Base-by-base conservation (phyloP, 2,797 vertebrate genomes). In the Parauchenoglanis punctatus region DNA sequence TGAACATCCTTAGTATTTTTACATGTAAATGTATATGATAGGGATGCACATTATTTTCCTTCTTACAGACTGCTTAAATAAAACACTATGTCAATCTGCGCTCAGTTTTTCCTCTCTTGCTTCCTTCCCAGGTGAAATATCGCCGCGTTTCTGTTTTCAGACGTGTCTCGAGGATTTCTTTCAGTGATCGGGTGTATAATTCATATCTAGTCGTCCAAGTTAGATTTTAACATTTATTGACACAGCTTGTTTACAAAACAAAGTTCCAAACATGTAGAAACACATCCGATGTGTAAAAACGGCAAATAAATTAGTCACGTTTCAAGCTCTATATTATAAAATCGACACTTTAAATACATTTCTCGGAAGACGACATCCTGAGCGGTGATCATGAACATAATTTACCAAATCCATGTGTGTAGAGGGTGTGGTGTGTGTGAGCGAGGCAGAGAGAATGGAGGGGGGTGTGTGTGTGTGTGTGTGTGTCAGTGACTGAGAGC, bases 1-100 rank as follows among this genome's bases (percentile, higher is more conserved):
- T 97, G 97, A 97, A 97, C 97, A 98, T 98, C 97, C 97, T 98
- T 97, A 97, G 97, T 97, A 97, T 98, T 97, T 98, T 98, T 98
- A 98, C 97, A 98, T 96, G 92, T 97, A 92, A 94, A 96, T 95
- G 95, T 96, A 97, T 97, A 97, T 96, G 96, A 97, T 97, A 97
- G 97, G 97, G 97, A 97, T 96, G 96, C 96, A 97, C 97, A 97
- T 97, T 97, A 97, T 97, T 97, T 97, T 97, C 96, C 97, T 97
- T 97, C 96, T 95, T 97, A 97, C 97, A 96, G 97, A 98, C 96
- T 93, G 97, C 97, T 97, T 97, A 96, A 99, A 99, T 99, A 99
- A 99, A 99, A 97, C 97, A 97, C 97, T 97, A 95, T 97, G 96
- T 97, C 97, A 97, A 97, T 96, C 97, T 97, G 95, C 96, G 95